Percentiles rank a stretch among this genome's conserved stretches.
These are phyloP conservation scores for Mechanitis messenoides DNA, from an alignment of 2,888 invertebrate species.

Conservation along the genomic window DNA sequence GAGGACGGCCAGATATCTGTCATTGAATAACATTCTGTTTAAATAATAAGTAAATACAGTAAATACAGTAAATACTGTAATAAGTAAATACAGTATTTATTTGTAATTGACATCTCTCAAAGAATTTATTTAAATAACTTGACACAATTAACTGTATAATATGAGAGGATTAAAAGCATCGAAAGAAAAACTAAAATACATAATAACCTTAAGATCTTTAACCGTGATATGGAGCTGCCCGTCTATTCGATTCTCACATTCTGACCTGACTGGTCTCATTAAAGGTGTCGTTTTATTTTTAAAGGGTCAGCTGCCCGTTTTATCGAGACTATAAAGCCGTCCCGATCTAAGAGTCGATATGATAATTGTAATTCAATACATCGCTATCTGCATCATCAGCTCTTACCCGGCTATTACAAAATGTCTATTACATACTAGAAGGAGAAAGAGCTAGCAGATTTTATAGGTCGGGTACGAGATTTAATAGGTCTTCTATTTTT, in stretches of 20 bases:
- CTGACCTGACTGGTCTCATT: slow-evolving; percentile 56
- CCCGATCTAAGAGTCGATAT: slow-evolving; percentile 60
- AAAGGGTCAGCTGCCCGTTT: slow-evolving; percentile 58
- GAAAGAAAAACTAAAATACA: slow-evolving; percentile 32
- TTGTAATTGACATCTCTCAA: neutral
- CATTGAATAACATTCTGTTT: no score
- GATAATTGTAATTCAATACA: slow-evolving; percentile 69
- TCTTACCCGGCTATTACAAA: slow-evolving; percentile 40
- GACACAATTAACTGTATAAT: slow-evolving; percentile 23
- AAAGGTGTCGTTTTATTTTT: slow-evolving; percentile 63
- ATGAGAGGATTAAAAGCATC: slow-evolving; percentile 14
- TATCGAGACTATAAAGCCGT: slow-evolving; percentile 59
- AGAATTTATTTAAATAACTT: slow-evolving; percentile 6
- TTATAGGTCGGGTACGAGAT: slow-evolving; percentile 34
- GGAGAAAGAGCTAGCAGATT: slow-evolving; percentile 34
- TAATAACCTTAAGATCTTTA: slow-evolving; percentile 50
- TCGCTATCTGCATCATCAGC: slow-evolving; percentile 51
- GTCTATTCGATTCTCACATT: slow-evolving; percentile 52
- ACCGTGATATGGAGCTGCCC: slow-evolving; percentile 45
- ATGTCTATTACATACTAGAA: slow-evolving; percentile 24
- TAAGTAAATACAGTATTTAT: neutral
- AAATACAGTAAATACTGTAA: no score
- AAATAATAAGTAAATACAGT: neutral
- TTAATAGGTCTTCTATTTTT: neutral
- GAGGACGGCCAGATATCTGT: no score